Evolutionary conservation across 2,888 invertebrate genomes (phyloP).

Genomic region (Ochlodes sylvanus): DNA sequence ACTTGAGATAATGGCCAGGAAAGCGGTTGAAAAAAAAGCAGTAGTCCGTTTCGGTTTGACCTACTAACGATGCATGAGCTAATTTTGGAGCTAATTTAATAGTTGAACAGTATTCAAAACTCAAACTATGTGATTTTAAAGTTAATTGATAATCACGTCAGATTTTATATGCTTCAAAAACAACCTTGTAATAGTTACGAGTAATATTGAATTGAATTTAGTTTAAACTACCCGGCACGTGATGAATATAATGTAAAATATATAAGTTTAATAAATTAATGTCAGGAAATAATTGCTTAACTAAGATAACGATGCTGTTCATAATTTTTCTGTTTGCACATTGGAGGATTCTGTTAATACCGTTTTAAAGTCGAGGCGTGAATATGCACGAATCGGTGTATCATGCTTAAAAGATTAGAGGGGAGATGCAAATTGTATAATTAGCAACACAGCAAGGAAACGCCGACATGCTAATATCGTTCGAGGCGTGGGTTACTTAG

Average conservation of each 20-base stretch:
- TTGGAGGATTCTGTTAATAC: neutral
- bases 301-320: neutral
- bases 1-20: slow-evolving; percentile 55
- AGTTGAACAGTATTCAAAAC: neutral
- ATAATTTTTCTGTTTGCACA: neutral
- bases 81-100: slow-evolving; percentile 54
- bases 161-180: neutral
- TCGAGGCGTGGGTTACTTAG: slow-evolving; percentile 49
- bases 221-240: neutral
- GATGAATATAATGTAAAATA: neutral
- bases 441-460: slow-evolving; percentile 53
- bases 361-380: slow-evolving; percentile 12
- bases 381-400: slow-evolving; percentile 21
- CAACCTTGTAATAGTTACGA: neutral
- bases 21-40: slow-evolving; percentile 47
- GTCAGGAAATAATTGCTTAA: slow-evolving; percentile 12
- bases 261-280: neutral
- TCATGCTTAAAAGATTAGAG: slow-evolving; percentile 37
- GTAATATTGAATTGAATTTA: neutral
- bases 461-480: slow-evolving; percentile 46
- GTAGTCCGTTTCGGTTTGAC: slow-evolving; percentile 48
- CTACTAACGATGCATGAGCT: slow-evolving; percentile 58
- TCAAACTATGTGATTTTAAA: neutral
- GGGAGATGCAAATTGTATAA: slow-evolving; percentile 51
- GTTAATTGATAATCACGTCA: neutral